Base-by-base conservation (phyloP, 2,888 invertebrate genomes). In the Pantelozetes paolii region DNA sequence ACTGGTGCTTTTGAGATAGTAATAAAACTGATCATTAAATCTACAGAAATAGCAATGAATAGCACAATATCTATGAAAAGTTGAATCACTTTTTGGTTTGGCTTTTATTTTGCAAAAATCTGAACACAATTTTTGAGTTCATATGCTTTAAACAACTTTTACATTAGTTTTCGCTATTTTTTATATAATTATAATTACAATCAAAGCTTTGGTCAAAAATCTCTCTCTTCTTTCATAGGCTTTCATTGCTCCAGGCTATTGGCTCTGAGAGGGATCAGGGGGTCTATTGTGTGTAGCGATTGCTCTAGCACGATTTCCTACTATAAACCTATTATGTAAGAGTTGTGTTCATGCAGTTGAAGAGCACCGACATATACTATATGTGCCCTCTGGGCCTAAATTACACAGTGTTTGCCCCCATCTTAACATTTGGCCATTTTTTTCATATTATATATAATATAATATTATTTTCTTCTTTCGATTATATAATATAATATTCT, bases 241-340 rank as follows among this genome's bases (percentile, higher is more conserved):
- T 50, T 36, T 36, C 20, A 28, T 30, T 30, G 30, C 28, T 20
- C 18, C 6, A 59, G 59, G 59, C 18, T 1, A 26, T 48, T 54
- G 54, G 54, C 54, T 54, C 20, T 26, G 23, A n/a, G 30, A 30
- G 26, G 8, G 59, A 59, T 30, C 13, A 28, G 59, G 30, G 26
- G 15, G 8, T 15, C 59, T 23, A 59, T 59, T 59, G 59, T 59
- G 30, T 59, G 28, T 3, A 5, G 3, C 30, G 54, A 59, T 15
- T 59, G 30, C 30, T 59, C 23, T 5, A 30, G 30, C 59, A 59
- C 59, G 59, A 59, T 59, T 59, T 59, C 59, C 30, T 59, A 59
- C 59, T 59, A 59, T 59, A 59, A 30, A 59, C 8, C 59, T 59
- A 59, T 59, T 59, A 59, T 59, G 18, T 59, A 59, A 59, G 15